Base-by-base conservation (phyloP, 2,113 vertebrate genomes). In the Pangasianodon gigas region DNA sequence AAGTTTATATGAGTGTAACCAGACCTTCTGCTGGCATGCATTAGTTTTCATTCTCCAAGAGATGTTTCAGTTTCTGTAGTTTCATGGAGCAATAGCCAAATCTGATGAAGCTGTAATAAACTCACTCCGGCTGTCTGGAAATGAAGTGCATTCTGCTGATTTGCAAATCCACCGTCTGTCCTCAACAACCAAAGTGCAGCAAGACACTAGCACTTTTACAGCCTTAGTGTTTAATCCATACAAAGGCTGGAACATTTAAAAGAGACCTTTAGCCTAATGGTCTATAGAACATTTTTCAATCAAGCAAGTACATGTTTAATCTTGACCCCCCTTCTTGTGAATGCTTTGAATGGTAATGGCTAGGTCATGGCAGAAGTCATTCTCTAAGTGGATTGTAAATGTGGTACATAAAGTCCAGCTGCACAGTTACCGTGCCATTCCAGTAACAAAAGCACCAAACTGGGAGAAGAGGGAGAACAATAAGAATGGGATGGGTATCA, bases 221-320 rank as follows among this genome's bases (percentile, higher is more conserved):
- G 85, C 56, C 93, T 96, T 93, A 93, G 90, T 92, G 91, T 94
- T 93, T 93, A 95, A 95, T 95, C 92, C 88, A 95, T 95, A 93
- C 10, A 89, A 90, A 75, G 44, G 89, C 89, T 71, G 26, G 88
- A 51, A n/a, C 29, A 9, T 67, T 85, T 56, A 85, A 75, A 56
- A 69, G 24, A 85, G 69, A 91, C 37, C 48, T 90, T 86, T 62
- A 84, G 79, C 60, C 87, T 81, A 56, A 90, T 93, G 89, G 90
- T 89, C 56, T 88, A 67, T 86, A 88, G 86, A 56, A 90, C 48
- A 51, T 89, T 91, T 91, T 93, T 92, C 89, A 94, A 85, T 95
- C 91, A 91, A 84, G 92, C 86, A 19, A 82, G 89, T 87, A 89
- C 90, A 85, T 93, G 90, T 92, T 77, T 93, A 90, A 94, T 92